Evolutionary conservation across 2,888 invertebrate genomes (phyloP).

Genomic region (Noctua comes): DNA sequence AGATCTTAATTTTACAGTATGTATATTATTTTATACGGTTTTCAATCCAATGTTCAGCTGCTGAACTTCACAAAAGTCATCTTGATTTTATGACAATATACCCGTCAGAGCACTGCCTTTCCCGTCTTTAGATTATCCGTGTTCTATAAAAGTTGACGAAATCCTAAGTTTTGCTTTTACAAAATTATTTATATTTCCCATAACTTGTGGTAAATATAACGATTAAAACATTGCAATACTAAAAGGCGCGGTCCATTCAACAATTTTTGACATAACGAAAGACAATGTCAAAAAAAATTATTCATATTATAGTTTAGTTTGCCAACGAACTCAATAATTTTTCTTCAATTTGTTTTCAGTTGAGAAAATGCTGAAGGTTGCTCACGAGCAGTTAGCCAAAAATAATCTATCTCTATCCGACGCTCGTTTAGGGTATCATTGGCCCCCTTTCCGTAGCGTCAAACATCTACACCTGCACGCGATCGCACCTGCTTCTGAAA

Average conservation of each 20-base stretch:
- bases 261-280: background rate
- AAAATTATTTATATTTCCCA: slow-evolving; percentile 1
- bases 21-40: background rate
- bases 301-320: slow-evolving; percentile 9
- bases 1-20: background rate
- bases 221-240: slow-evolving; percentile 30
- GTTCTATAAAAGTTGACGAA: background rate
- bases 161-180: background rate
- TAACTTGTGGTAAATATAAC: background rate
- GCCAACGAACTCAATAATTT: background rate
- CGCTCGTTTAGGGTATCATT: slow-evolving; percentile 94
- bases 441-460: slow-evolving; percentile 97
- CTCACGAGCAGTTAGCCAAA: slow-evolving; percentile 85
- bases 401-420: slow-evolving; percentile 85
- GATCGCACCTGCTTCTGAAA: slow-evolving; percentile 94
- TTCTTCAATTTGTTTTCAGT: slow-evolving; percentile 86
- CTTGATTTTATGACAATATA: background rate
- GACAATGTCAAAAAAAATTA: background rate
- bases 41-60: background rate
- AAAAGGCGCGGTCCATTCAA: background rate
- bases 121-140: background rate
- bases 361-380: slow-evolving; percentile 91
- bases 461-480: slow-evolving; percentile 96
- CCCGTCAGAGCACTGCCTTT: background rate
- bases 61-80: background rate